Evolutionary conservation across 2,113 vertebrate genomes (phyloP), one percentile per base, ranked within the genome.

Genomic region (Abramis brama): DNA sequence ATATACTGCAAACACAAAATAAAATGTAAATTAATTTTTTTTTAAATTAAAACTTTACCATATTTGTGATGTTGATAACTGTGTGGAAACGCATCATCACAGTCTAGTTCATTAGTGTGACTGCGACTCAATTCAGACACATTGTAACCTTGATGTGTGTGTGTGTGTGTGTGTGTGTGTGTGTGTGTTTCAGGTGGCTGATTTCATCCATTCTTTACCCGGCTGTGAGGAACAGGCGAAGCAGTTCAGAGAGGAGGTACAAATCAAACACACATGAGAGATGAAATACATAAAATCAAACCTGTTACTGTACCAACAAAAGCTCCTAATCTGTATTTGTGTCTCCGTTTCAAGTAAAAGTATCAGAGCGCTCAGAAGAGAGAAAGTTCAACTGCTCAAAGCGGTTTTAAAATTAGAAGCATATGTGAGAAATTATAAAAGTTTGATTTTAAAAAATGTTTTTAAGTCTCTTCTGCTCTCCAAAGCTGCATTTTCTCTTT

Each of bases 211-310:
- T 86, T 95, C 95, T 45, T 95, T 96, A 25, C 94, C 95, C 1
- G 96, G 96, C 66, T 94, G 95, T 66, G 93, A 94, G 84, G 95
- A 95, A 15, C 94, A 93, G 64, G 95, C 95, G 39, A 94, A 95
- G 86, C 94, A 91, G 87, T 95, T 97, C 90, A 94, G 91, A 89
- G 95, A 95, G 7, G 95, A 96, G 95, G 95, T 96, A 89, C 93
- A 0, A 2, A 19, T 68, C 66, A 36, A 9, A 36, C 30, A 68
- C 13, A 15, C 25, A 66, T 6, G 10, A 62, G 4, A 62, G n/a
- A 60, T 10, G 43, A 60, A 60, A 60, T 10, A 25, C 59, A 60
- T 27, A 1, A 62, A 15, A 68, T 68, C 64, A 68, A 7, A 15
- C 4, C 0, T 62, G n/a, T 10, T 25, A 9, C 23, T 6, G 13